phyloP scores from a whole-genome alignment of 1,140 invertebrate genomes.

The Phymastichus coffea region DNA sequence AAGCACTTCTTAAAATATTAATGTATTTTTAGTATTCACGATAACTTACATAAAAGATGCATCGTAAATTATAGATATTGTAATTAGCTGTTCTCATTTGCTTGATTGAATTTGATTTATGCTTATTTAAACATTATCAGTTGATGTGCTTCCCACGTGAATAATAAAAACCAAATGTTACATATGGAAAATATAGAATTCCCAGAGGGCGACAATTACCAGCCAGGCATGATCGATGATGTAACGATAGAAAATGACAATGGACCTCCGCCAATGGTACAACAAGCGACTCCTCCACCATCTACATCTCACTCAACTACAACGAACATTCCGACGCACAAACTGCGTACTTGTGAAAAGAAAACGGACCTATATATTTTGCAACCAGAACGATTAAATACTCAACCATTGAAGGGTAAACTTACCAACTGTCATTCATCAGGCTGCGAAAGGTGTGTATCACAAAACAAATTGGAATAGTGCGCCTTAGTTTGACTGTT shows the following conservation, averaged over 20 bases:
- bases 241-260: constrained; percentile 32
- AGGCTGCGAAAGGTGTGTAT: constrained; percentile 82
- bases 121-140: too few species aligned
- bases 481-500: too few species aligned
- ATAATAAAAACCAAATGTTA: too few species aligned
- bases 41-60: too few species aligned
- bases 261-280: constrained; percentile 37
- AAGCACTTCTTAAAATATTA: too few species aligned
- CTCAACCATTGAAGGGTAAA: constrained; percentile 82
- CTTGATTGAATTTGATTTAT: too few species aligned
- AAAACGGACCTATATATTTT: constrained; percentile 84
- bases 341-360: constrained; percentile 77
- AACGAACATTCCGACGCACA: constrained; percentile 46
- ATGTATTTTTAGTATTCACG: too few species aligned
- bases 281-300: constrained; percentile 47
- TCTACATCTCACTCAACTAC: constrained; percentile 45
- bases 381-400: constrained; percentile 77
- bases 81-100: too few species aligned
- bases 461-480: neutral
- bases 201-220: too few species aligned
- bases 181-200: too few species aligned
- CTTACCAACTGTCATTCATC: constrained; percentile 86
- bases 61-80: too few species aligned
- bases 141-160: too few species aligned
- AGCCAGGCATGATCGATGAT: constrained; percentile 43